A percentile compares a stretch with the other conserved stretches of the same genome.
Evolutionary conservation across 23 tunicate species (phyloP).

Genomic region (Corella eumyota): DNA sequence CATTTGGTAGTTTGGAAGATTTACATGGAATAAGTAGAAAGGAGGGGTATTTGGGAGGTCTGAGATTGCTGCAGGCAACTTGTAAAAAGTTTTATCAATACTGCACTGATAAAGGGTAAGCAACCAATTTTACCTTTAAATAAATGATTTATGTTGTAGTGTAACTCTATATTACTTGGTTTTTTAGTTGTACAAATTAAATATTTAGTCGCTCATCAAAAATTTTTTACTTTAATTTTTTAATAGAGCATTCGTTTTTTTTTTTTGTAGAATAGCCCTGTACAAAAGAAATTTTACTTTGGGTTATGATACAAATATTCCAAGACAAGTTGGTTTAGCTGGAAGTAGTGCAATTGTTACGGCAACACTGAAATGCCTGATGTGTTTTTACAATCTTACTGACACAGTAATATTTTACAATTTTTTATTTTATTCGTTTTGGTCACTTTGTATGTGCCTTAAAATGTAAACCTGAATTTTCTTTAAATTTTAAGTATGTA

Average conservation of each 20-base stretch:
- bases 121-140: not conserved
- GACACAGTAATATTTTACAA: too few species aligned
- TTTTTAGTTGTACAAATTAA: too few species aligned
- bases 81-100: conserved; percentile 90
- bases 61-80: conserved; percentile 87
- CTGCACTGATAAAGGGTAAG: conserved; percentile 65
- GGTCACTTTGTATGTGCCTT: not conserved
- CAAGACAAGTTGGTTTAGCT: conserved; percentile 92
- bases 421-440: too few species aligned
- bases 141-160: too few species aligned
- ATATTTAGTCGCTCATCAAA: too few species aligned
- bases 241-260: too few species aligned
- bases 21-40: conserved; percentile 78
- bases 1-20: conserved; percentile 85
- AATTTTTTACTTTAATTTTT: too few species aligned
- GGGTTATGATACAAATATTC: conserved; percentile 87
- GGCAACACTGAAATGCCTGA: conserved; percentile 64
- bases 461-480: not conserved
- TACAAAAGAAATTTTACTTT: conserved; percentile 67
- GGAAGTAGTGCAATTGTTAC: conserved; percentile 95
- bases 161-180: too few species aligned
- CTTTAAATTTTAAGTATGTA: not conserved
- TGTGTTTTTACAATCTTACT: conserved; percentile 61
- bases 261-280: conserved; percentile 40
- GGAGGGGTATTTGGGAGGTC: conserved; percentile 93